A percentile compares a stretch with the other conserved stretches of the same genome.
Conservation (phyloP, 2,797 vertebrate species). For the Scolopax rusticola region DNA sequence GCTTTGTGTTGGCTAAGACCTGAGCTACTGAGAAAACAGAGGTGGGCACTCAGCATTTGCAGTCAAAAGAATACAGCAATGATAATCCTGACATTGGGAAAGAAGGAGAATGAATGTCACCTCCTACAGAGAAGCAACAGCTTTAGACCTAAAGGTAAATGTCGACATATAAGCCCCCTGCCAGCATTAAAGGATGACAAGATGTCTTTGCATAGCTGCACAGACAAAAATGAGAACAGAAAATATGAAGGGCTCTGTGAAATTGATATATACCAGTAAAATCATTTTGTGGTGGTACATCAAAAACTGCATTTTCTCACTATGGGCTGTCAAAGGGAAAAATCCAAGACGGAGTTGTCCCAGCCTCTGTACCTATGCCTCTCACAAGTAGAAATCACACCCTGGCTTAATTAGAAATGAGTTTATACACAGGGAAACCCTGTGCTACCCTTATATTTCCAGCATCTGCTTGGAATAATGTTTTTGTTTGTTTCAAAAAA, state of each 20-base stretch:
- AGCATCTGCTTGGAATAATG: not conserved
- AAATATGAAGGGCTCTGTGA: not conserved
- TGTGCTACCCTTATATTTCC: not conserved
- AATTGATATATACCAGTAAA: not conserved
- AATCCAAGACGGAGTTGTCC: not conserved
- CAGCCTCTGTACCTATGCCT: not conserved
- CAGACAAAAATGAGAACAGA: not conserved
- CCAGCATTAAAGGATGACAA: not conserved
- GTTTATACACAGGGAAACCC: not conserved
- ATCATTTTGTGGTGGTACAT: not conserved
- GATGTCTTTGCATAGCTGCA: not conserved
- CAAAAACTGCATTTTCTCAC: not conserved
- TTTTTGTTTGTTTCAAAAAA: not conserved
- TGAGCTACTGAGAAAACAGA: not conserved
- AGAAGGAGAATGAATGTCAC: not conserved
- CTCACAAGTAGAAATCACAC: not conserved
- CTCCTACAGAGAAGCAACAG: not conserved
- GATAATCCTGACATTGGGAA: not conserved
- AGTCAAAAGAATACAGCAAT: not conserved
- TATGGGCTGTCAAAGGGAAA: rapidly evolving
- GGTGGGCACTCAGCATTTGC: not conserved
- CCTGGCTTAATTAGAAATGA: not conserved
- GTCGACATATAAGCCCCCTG: not conserved
- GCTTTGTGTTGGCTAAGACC: not conserved
- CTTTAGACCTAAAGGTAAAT: not conserved